phyloP scores from a whole-genome alignment of 2,113 vertebrate genomes.

The Zeus faber region DNA sequence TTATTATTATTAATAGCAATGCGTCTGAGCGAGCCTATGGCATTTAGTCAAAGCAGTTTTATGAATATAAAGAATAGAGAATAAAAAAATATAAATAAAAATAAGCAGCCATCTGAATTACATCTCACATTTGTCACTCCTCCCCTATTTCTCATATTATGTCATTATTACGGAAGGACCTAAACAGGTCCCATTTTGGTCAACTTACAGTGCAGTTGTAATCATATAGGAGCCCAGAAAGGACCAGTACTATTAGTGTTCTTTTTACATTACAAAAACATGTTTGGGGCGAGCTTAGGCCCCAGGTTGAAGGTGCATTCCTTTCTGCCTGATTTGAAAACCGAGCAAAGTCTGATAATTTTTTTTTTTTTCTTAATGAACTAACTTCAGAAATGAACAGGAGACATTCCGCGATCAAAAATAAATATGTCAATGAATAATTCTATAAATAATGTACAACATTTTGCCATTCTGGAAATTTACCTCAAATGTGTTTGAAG shows the following conservation, averaged over 20 bases:
- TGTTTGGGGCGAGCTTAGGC: slow-evolving; percentile 59
- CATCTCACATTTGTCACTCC: no score
- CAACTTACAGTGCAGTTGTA: no score
- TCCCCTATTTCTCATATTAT: no score
- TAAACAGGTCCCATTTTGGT: no score
- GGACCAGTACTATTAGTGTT: no score
- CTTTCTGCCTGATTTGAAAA: slow-evolving; percentile 71
- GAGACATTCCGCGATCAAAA: slow-evolving; percentile 47
- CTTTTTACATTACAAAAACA: slow-evolving; percentile 47
- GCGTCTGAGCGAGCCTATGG: no score
- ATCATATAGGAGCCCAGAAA: no score
- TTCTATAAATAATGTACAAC: slow-evolving; percentile 14
- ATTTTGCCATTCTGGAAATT: slow-evolving; percentile 18
- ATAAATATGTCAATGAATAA: slow-evolving; percentile 6
- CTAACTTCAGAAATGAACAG: slow-evolving; percentile 57
- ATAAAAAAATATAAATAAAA: no score
- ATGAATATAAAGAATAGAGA: no score
- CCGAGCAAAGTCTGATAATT: slow-evolving; percentile 41
- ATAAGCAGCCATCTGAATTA: no score
- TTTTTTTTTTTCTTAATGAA: slow-evolving; percentile 52
- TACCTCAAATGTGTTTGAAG: slow-evolving; percentile 14
- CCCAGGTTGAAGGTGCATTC: slow-evolving; percentile 62
- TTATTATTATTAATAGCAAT: no score
- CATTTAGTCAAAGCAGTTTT: no score
- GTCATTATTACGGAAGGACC: not conserved